phyloP scores from a whole-genome alignment of 1,140 invertebrate genomes.

The Neelides sp. region DNA sequence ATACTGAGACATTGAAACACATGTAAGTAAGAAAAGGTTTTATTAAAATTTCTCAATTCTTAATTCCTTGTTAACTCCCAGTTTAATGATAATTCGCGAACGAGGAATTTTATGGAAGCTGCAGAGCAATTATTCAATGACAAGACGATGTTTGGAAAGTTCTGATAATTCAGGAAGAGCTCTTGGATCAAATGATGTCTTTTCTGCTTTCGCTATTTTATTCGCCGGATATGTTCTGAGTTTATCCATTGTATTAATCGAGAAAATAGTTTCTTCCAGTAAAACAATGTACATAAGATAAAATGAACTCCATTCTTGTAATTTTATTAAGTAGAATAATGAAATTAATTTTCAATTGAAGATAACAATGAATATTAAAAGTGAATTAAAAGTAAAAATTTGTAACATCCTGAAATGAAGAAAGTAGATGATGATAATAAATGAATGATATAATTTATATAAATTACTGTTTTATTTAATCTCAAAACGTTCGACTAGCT shows the following conservation, averaged over 20 bases:
- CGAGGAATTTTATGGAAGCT: slow-evolving; percentile 14
- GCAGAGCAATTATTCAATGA: slow-evolving; percentile 4
- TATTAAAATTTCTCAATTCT: neutral
- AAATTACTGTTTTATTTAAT: too few relatives aligned
- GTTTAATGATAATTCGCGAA: slow-evolving; percentile 14
- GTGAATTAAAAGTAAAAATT: too few relatives aligned
- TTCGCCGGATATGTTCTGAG: slow-evolving; percentile 21
- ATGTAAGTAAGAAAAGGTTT: slow-evolving; percentile 12
- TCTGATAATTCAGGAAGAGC: slow-evolving; percentile 16
- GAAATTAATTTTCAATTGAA: too few relatives aligned
- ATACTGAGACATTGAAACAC: slow-evolving; percentile 13
- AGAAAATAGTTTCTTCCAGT: slow-evolving; percentile 9
- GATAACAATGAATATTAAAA: too few relatives aligned
- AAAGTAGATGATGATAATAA: too few relatives aligned
- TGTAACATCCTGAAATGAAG: too few relatives aligned
- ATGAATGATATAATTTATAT: too few relatives aligned
- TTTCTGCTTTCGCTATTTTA: slow-evolving; percentile 29
- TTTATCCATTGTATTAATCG: slow-evolving; percentile 12
- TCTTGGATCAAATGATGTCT: slow-evolving; percentile 23
- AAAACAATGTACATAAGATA: neutral
- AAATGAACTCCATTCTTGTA: too few relatives aligned
- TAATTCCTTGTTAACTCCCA: slow-evolving; percentile 1
- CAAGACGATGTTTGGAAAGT: slow-evolving; percentile 19
- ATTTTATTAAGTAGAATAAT: too few relatives aligned
- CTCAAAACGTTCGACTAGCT: too few relatives aligned